Conservation (phyloP, 2,797 vertebrate genomes). For the Pseudochaenichthys georgianus region DNA sequence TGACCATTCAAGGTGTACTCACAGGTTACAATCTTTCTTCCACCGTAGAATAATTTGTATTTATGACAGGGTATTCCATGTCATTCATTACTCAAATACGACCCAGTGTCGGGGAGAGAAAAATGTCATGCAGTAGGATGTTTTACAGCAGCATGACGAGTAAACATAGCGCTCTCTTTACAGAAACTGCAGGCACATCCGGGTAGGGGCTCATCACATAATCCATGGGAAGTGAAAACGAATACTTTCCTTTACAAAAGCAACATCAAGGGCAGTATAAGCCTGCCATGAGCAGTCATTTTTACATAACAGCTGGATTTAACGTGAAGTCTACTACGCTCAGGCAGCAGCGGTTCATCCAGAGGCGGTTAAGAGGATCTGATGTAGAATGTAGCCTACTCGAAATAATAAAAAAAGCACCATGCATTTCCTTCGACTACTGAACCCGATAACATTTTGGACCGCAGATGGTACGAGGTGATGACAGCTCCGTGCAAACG, state of each 20-base stretch:
- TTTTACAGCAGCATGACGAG: slow-evolving; percentile 62
- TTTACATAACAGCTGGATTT: slow-evolving; percentile 13
- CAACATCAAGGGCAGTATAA: slow-evolving; percentile 9
- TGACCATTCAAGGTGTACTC: slow-evolving; percentile 12
- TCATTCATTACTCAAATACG: slow-evolving; percentile 20
- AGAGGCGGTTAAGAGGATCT: slow-evolving; percentile 13
- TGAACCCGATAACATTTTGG: slow-evolving; percentile 28
- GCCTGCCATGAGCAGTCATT: background rate
- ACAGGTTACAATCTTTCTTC: background rate
- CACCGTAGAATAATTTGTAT: background rate
- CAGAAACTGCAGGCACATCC: slow-evolving; percentile 77
- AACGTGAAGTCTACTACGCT: slow-evolving; percentile 11
- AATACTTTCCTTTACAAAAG: slow-evolving; percentile 36
- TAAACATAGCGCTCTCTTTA: slow-evolving; percentile 61
- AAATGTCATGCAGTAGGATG: slow-evolving; percentile 52
- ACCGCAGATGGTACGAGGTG: slow-evolving; percentile 50
- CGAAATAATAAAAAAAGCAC: slow-evolving; percentile 5
- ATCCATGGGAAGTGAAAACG: slow-evolving; percentile 53
- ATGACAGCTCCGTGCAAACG: slow-evolving; percentile 47
- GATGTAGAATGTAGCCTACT: slow-evolving; percentile 17
- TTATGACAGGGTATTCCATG: background rate
- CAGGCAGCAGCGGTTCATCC: slow-evolving; percentile 20
- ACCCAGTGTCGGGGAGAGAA: slow-evolving; percentile 24
- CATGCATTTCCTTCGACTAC: slow-evolving; percentile 14
- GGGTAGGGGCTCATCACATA: slow-evolving; percentile 62